A percentile compares a stretch with the other conserved stretches of the same genome.
phyloP scores from a whole-genome alignment of 1,140 invertebrate species.

The Aphis gossypii region DNA sequence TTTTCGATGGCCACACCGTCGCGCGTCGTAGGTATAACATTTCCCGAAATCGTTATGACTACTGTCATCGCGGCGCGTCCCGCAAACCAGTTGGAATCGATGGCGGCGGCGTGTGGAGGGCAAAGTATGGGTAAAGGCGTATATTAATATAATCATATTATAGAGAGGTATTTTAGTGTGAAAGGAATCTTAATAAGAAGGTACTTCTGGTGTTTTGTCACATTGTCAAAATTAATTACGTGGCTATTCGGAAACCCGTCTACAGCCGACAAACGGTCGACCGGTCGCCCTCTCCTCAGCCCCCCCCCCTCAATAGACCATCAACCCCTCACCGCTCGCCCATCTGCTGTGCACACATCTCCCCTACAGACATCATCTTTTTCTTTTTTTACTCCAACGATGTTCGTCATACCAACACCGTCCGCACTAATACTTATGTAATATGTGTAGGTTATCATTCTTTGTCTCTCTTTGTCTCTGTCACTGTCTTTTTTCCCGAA shows the following conservation, averaged over 20 bases:
- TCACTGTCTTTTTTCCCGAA: neutral
- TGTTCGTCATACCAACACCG: neutral
- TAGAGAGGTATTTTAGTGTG: conserved; percentile 20
- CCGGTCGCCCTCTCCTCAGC: neutral
- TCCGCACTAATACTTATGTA: neutral
- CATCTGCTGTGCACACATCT: neutral
- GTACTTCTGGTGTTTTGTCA: conserved; percentile 43
- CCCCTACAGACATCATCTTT: neutral
- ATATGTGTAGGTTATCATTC: neutral
- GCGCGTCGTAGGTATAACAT: neutral
- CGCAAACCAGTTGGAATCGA: neutral
- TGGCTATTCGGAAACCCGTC: conserved; percentile 36
- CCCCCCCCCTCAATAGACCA: too few species aligned
- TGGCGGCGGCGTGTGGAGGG: neutral
- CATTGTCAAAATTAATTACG: conserved; percentile 55
- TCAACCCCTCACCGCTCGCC: neutral
- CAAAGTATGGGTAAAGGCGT: neutral
- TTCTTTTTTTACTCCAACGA: neutral
- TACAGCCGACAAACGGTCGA: conserved; percentile 46
- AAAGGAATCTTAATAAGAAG: conserved; percentile 37
- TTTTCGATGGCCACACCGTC: neutral
- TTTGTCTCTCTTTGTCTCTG: neutral
- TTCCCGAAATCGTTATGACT: neutral
- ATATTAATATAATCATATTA: conserved; percentile 10
- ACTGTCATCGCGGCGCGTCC: neutral